phyloP scores from a whole-genome alignment of 2,888 invertebrate genomes.

The Blastobasis adustella region DNA sequence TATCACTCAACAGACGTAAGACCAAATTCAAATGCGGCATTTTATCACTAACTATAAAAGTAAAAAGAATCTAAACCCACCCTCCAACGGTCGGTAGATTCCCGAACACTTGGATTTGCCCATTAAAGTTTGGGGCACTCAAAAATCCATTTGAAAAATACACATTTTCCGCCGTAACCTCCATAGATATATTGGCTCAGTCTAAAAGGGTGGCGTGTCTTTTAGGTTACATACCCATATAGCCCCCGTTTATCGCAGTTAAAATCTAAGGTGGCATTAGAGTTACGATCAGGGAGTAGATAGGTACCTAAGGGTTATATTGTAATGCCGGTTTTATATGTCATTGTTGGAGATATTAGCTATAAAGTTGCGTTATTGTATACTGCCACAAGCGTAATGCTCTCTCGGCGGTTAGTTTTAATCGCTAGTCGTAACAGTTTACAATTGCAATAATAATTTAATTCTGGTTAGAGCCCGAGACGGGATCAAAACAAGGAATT shows the following conservation, averaged over 20 bases:
- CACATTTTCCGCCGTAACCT: constrained; percentile 43
- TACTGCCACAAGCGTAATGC: constrained; percentile 19
- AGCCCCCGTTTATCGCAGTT: constrained; percentile 29
- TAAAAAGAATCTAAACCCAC: constrained; percentile 56
- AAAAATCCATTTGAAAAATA: constrained; percentile 74
- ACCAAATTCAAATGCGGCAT: constrained; percentile 53
- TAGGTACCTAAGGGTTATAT: constrained; percentile 27
- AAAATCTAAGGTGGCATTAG: constrained; percentile 37
- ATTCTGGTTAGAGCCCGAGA: constrained; percentile 43
- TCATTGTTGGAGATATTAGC: constrained; percentile 28
- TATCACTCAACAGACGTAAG: constrained; percentile 15
- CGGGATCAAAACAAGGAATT: constrained; percentile 53
- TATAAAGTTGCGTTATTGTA: constrained; percentile 43
- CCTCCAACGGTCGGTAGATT: constrained; percentile 50
- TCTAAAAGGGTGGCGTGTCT: constrained; percentile 38
- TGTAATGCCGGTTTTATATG: constrained; percentile 40
- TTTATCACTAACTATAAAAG: constrained; percentile 62
- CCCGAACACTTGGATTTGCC: constrained; percentile 62
- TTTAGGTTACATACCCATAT: constrained; percentile 20
- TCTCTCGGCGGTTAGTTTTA: constrained; percentile 58
- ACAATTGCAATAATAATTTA: constrained; percentile 68
- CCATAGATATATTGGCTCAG: constrained; percentile 39
- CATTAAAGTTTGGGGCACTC: constrained; percentile 69
- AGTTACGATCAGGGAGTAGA: constrained; percentile 38
- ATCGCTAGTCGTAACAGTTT: constrained; percentile 62